Base-by-base conservation (phyloP, 2,113 vertebrate genomes). In the Colistium nudipinnis region DNA sequence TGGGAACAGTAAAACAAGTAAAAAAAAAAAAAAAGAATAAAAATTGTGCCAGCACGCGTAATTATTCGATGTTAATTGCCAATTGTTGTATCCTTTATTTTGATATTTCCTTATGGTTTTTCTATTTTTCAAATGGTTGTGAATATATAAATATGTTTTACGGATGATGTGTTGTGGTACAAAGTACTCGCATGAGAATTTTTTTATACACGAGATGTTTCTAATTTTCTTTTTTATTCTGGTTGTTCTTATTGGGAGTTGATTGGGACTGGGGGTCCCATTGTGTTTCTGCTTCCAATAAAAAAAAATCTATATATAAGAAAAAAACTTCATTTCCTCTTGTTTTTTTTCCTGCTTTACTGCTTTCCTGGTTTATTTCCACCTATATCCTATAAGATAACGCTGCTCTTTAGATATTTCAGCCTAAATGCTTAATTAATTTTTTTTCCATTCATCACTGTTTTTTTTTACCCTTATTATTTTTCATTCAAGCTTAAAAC, bases 91-190 rank as follows among this genome's bases (percentile, higher is more conserved):
- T 81, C 36, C 76, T 87, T 92, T 90, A 84, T 90, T 92, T 93
- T 88, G 74, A 89, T 87, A 90, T 88, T 83, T 85, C 48, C 82
- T 82, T 88, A 68, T 92, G 84, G 77, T 91, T 94, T 93, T 92
- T 76, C 93, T 92, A 92, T 93, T 93, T 91, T 92, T 76, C 80
- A 45, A 90, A 90, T 89, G 91, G 88, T 90, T 94, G 91, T 92
- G 91, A 93, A 93, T 92, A 93, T 93, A 93, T 93, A 94, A 91
- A 93, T 93, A 92, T 90, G 88, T 90, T 90, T 93, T 92, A 89
- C 89, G 74, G 88, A 93, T 89, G 87, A 91, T 83, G 92, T 94
- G 90, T 92, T 89, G 93, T 93, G 93, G 89, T 93, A 90, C 90
- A 87, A 85, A 91, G 91, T 93, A 87, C 90, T 91, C 85, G 93